Evolutionary conservation across 2,888 invertebrate genomes (phyloP), one percentile per base, ranked within the genome.

Genomic region (Diarsia brunnea): DNA sequence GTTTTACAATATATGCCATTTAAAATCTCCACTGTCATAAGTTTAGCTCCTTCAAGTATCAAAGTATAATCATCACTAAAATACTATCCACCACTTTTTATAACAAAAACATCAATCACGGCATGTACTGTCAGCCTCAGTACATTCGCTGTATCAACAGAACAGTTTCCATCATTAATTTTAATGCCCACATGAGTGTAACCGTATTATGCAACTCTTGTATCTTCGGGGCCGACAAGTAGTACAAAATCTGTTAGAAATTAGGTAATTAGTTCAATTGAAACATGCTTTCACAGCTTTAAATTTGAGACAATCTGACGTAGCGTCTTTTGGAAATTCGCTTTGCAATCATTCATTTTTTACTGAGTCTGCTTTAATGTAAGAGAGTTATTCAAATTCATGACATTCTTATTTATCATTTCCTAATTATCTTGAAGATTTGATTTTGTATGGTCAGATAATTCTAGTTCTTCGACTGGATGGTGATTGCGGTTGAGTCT

Each of bases 231-330:
- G 31, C 60, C 38, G 16, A n/a, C 67, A 64, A 21, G 43, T 65
- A 70, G 77, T 43, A 87, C 51, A 72, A 64, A 70, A 75, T 81
- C 69, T 80, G 55, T 76, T 84, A 63, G 72, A 66, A 84, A 85
- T 85, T 73, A 85, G 84, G 87, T 84, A 84, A 85, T 84, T 81
- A 69, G 87, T 81, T 64, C 86, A 87, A 10, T 72, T 19, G 47
- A 70, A 73, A 84, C n/a, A 74, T 85, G 86, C 73, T 58, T 58
- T 67, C 65, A 10, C 38, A n/a, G 69, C 73, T 66, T 49, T 64
- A 71, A 82, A 85, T 85, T 51, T 55, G 72, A 78, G 77, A 79
- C n/a, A 63, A 60, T 63, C 67, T 79, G 66, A 84, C 38, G 38
- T 55, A 45, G 72, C 67, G 51, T 79, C 45, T 86, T 69, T 75